These are phyloP conservation scores for Acrocephalus scirpaceus DNA, from an alignment of 2,797 vertebrate species.

Conservation along the genomic window DNA sequence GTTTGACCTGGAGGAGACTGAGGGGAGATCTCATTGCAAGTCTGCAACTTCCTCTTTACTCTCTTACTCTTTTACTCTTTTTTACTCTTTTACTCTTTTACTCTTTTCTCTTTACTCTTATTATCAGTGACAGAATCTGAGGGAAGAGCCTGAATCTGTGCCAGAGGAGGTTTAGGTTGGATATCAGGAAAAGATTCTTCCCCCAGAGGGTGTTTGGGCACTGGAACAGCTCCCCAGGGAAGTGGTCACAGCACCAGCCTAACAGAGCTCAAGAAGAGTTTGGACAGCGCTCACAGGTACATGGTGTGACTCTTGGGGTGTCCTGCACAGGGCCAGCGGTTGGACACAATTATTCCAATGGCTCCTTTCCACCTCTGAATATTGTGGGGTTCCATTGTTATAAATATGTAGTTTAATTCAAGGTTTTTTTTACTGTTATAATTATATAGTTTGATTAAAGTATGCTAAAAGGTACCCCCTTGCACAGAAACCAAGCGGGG, in stretches of 20 bases:
- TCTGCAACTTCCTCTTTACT: neutral
- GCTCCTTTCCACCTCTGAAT: neutral
- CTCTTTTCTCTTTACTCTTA: neutral
- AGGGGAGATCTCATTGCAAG: neutral
- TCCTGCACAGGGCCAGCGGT: neutral
- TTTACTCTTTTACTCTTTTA: neutral
- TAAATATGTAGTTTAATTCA: too few species aligned
- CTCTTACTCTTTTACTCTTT: neutral
- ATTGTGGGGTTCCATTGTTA: neutral
- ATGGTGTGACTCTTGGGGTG: too few species aligned
- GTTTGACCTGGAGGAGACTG: neutral
- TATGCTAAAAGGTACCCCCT: too few species aligned
- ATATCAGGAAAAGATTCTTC: neutral
- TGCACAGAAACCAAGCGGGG: too few species aligned
- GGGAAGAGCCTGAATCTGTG: neutral
- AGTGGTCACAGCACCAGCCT: neutral
- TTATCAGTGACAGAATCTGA: neutral
- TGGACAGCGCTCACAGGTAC: neutral
- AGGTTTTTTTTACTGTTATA: too few species aligned
- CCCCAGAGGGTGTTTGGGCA: rapidly evolving
- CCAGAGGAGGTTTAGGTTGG: rapidly evolving
- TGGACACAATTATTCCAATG: neutral
- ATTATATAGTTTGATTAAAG: too few species aligned
- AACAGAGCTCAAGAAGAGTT: neutral
- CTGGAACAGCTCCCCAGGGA: neutral